A percentile compares a stretch with the other conserved stretches of the same genome.
Evolutionary conservation across 2,797 vertebrate species (phyloP).

Genomic region (Tenualosa thibaudeaui): DNA sequence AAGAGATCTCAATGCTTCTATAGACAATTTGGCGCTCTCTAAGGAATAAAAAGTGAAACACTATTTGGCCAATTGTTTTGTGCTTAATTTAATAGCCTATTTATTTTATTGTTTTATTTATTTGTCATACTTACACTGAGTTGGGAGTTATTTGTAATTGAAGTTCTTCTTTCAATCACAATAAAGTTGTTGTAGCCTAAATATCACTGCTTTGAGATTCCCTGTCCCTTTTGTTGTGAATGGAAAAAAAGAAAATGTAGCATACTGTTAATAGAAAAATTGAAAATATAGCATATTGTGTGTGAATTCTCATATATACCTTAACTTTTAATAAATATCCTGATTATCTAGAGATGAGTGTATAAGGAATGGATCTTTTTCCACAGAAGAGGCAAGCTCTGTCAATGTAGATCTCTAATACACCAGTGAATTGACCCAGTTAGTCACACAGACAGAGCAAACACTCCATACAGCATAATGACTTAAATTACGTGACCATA

Average conservation of each 20-base stretch:
- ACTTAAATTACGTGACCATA: neutral
- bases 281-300: conserved; percentile 4
- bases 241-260: neutral
- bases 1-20: neutral
- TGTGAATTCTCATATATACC: conserved; percentile 1
- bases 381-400: neutral
- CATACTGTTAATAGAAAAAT: neutral
- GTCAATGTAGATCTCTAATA: neutral
- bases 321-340: neutral
- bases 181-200: conserved; percentile 59
- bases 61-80: conserved; percentile 65
- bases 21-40: neutral
- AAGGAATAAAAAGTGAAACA: conserved; percentile 5
- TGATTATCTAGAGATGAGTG: neutral
- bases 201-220: conserved; percentile 21
- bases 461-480: neutral
- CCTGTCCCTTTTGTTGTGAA: neutral
- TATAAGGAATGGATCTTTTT: conserved; percentile 9
- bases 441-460: neutral
- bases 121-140: conserved; percentile 76
- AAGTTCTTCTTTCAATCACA: conserved; percentile 69
- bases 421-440: neutral
- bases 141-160: conserved; percentile 71
- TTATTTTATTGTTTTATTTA: conserved; percentile 84
- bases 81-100: conserved; percentile 83